Conservation (phyloP, 2,113 vertebrate species). For the Pelodiscus sinensis region DNA sequence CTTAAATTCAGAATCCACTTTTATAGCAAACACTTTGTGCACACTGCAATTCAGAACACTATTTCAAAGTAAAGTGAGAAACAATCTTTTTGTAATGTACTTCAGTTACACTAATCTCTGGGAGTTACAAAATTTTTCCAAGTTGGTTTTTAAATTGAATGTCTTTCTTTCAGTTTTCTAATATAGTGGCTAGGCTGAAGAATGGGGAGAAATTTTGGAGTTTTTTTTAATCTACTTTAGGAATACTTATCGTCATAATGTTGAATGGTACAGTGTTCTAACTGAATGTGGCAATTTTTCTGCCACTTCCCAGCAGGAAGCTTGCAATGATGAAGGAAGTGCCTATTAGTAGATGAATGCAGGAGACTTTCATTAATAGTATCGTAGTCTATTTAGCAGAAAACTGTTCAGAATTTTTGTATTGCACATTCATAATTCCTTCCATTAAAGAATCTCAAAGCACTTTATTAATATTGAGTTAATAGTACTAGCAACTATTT, state of each 20-base stretch:
- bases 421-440: accelerated
- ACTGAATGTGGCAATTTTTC: neutral
- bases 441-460: neutral
- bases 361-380: neutral
- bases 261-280: neutral
- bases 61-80: neutral
- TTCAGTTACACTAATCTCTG: neutral
- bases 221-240: neutral
- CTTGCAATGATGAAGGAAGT: neutral
- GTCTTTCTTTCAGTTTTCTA: accelerated
- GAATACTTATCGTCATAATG: neutral
- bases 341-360: accelerated
- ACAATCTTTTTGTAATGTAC: neutral
- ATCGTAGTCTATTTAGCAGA: neutral
- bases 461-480: neutral
- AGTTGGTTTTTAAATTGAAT: neutral
- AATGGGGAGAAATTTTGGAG: neutral
- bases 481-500: neutral
- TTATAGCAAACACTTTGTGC: neutral
- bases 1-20: neutral
- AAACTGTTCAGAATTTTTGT: neutral
- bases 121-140: neutral
- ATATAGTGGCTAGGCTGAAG: neutral
- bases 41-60: too few species aligned
- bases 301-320: neutral